Evolutionary conservation across 2,113 vertebrate species (phyloP).

Genomic region (Elephantulus edwardii): DNA sequence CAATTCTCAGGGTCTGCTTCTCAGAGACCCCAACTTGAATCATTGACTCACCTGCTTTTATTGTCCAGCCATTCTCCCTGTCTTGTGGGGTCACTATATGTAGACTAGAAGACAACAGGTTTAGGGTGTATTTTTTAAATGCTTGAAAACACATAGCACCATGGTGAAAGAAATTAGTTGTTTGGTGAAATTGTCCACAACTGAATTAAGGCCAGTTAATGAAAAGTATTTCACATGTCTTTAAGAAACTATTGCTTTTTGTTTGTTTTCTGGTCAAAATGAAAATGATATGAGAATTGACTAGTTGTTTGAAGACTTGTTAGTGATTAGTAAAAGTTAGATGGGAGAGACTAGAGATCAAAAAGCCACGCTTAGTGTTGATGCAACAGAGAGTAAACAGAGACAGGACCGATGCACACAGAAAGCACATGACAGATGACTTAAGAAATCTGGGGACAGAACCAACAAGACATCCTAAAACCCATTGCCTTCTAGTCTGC

Average conservation of each 20-base stretch:
- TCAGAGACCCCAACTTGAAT: neutral
- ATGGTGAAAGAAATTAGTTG: neutral
- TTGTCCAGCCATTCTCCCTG: neutral
- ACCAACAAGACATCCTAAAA: neutral
- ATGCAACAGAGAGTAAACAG: neutral
- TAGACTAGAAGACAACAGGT: neutral
- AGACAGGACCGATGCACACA: neutral
- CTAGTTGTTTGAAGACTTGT: neutral
- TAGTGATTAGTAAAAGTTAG: neutral
- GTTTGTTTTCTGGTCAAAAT: neutral
- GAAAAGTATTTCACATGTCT: neutral
- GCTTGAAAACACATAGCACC: neutral
- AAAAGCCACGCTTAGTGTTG: neutral
- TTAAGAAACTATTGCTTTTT: neutral
- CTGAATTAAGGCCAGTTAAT: neutral
- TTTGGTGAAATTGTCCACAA: neutral
- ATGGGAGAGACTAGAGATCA: neutral
- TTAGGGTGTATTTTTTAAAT: neutral
- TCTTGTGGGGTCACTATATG: neutral
- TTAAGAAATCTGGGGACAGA: neutral
- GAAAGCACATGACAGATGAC: neutral
- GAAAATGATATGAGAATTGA: neutral
- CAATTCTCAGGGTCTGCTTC: neutral
- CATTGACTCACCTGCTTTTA: neutral
- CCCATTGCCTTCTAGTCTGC: no score